Evolutionary conservation across 2,797 vertebrate genomes (phyloP).

Genomic region (Tamandua tetradactyla): DNA sequence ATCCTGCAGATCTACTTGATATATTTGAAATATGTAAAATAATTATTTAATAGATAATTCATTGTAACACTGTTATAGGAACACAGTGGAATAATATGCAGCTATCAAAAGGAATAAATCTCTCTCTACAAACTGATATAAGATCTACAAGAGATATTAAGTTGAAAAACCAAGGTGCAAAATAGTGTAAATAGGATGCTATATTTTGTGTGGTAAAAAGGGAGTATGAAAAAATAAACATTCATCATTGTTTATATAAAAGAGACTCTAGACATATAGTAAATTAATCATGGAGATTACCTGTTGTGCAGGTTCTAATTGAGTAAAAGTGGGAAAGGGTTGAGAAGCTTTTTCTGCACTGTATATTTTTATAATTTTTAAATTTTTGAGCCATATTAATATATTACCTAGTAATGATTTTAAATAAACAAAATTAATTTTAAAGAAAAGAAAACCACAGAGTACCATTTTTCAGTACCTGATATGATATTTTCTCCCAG

Average conservation of each 20-base stretch:
- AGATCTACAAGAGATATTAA: background rate
- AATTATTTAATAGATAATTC: background rate
- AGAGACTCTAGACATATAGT: background rate
- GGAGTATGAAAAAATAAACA: background rate
- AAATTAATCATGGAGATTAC: background rate
- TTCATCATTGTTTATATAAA: slow-evolving; percentile 3
- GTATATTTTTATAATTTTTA: background rate
- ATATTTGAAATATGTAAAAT: slow-evolving; percentile 2
- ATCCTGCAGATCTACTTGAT: background rate
- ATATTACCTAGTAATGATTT: slow-evolving; percentile 1
- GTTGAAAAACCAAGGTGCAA: background rate
- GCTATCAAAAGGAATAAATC: slow-evolving; percentile 17
- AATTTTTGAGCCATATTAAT: slow-evolving; percentile 12
- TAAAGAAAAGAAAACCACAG: background rate
- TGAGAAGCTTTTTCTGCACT: background rate
- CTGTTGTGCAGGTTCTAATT: background rate
- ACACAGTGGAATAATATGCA: background rate
- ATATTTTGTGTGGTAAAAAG: background rate
- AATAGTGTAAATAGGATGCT: background rate
- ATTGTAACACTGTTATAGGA: background rate
- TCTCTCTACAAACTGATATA: background rate
- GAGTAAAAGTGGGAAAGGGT: background rate
- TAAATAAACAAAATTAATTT: background rate
- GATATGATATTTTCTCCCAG: slow-evolving; percentile 98
- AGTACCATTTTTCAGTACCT: slow-evolving; percentile 85